Evolutionary conservation across 2,888 invertebrate genomes (phyloP), one percentile per base, ranked within the genome.

Genomic region (Bhutanitis thaidina): DNA sequence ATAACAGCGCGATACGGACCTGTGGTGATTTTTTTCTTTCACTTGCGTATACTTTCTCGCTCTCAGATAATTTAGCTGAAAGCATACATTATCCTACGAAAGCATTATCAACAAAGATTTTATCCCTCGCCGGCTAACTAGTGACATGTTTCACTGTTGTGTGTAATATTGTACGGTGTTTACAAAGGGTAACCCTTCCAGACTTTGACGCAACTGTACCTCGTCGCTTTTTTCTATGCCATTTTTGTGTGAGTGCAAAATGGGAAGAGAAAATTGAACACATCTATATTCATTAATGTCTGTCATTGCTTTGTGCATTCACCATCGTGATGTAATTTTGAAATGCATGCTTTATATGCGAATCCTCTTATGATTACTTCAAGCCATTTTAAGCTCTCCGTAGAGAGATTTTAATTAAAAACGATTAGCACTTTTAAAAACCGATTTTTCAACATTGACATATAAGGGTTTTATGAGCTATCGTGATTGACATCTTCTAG

Each of bases 11-110:
- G 12, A 16, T 16, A 32, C 34, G 27, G 40, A 13, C 27, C n/a
- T 47, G 47, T 25, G 14, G 25, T 46, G 25, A 39, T 30, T 25
- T 41, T 49, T 48, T 38, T 49, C 16, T 36, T 34, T n/a, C 37
- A 37, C 37, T 37, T 20, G 32, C 37, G 14, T 37, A 25, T 13
- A 34, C 34, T 14, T n/a, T 29, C 37, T 20, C 39, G 25, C 48
- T 48, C 48, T 37, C 49, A 43, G 43, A 43, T 38, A 49, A 49
- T 49, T 49, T 49, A 43, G 34, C 43, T 49, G 49, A 49, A 49
- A 49, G 49, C 49, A 34, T 30, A 37, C 49, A 49, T 43, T 43
- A 49, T 49, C 32, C 38, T 25, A 32, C 16, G 32, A 20, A 43
- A 43, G 43, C 37, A 49, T 43, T 43, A 49, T 25, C 37, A 49